A percentile compares a stretch with the other conserved stretches of the same genome.
Evolutionary conservation across 2,113 vertebrate genomes (phyloP).

Genomic region (Jaculus jaculus): DNA sequence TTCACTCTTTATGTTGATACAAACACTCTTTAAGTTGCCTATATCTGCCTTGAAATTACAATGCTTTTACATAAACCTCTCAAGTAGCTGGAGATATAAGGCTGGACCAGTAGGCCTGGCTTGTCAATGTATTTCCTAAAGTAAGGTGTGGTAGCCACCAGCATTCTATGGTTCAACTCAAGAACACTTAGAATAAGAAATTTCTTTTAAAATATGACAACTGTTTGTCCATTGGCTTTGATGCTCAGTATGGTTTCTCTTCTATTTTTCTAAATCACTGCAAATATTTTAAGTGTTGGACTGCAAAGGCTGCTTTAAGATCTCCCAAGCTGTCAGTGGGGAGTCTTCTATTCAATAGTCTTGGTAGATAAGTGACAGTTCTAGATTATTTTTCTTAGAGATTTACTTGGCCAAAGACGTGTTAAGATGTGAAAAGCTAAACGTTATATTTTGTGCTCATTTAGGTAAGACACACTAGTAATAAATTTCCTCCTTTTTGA

Average conservation of each 20-base stretch:
- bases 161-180: background rate
- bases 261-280: background rate
- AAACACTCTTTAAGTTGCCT: background rate
- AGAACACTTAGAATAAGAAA: background rate
- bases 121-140: background rate
- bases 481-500: background rate
- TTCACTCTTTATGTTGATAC: background rate
- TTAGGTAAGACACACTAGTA: background rate
- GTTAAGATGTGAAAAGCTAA: background rate
- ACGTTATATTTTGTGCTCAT: background rate
- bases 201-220: background rate
- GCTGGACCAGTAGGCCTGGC: background rate
- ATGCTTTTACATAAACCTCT: background rate
- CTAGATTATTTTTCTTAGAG: background rate
- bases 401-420: background rate
- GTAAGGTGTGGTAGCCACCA: fast-evolving
- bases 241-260: background rate
- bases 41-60: background rate
- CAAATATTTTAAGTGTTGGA: background rate
- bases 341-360: background rate
- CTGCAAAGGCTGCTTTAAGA: background rate
- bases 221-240: background rate
- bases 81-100: background rate
- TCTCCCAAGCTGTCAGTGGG: background rate
- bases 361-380: background rate